Conservation (phyloP, 2,888 invertebrate species). For the Oeneis ivallda region DNA sequence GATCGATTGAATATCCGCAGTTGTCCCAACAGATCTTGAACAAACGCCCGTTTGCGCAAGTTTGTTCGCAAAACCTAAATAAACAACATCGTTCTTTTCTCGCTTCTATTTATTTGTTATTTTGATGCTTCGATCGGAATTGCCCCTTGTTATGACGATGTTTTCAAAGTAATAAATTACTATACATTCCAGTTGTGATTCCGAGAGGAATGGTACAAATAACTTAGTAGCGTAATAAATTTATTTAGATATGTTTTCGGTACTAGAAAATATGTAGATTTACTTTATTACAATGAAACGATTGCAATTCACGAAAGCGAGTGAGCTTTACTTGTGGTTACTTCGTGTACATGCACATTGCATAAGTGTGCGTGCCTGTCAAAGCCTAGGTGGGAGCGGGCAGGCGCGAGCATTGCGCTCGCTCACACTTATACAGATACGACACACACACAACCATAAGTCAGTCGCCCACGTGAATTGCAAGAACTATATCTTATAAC, state of each 20-base stretch:
- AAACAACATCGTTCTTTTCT: slow-evolving; percentile 44
- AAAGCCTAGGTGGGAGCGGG: too few relatives aligned
- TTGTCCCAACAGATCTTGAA: background rate
- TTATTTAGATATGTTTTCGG: background rate
- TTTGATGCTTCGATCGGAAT: slow-evolving; percentile 44
- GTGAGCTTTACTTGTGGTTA: too few relatives aligned
- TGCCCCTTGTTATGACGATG: slow-evolving; percentile 35
- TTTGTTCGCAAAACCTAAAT: slow-evolving; percentile 43
- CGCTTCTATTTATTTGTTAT: slow-evolving; percentile 44
- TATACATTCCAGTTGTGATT: slow-evolving; percentile 28
- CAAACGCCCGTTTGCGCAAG: slow-evolving; percentile 32
- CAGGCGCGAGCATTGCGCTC: too few relatives aligned
- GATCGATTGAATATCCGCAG: background rate
- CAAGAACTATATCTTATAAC: too few relatives aligned
- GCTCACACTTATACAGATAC: too few relatives aligned
- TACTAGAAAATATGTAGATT: too few relatives aligned
- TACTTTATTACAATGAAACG: too few relatives aligned
- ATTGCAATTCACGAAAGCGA: too few relatives aligned
- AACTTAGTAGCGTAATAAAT: background rate
- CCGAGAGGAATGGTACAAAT: slow-evolving; percentile 8
- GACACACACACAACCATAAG: too few relatives aligned
- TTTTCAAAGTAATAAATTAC: slow-evolving; percentile 37
- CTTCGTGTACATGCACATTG: too few relatives aligned
- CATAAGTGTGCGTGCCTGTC: too few relatives aligned
- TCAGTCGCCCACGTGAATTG: too few relatives aligned